Conservation (phyloP, 2,113 vertebrate species). For the Pygoscelis adeliae region DNA sequence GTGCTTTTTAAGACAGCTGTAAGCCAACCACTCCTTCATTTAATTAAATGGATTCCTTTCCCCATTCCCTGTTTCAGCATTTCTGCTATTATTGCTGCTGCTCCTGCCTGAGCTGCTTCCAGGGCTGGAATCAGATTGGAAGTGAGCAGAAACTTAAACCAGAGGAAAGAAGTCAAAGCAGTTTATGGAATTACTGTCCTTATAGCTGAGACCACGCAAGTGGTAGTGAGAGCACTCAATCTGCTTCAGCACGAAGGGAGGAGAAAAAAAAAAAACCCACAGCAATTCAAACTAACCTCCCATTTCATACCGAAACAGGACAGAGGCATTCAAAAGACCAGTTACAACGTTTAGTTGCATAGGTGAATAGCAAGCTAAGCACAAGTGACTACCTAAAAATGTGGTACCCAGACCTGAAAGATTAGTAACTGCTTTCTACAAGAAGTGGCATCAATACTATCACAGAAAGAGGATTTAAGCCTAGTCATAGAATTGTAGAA, state of each 20-base stretch:
- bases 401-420: background rate
- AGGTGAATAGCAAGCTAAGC: background rate
- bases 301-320: background rate
- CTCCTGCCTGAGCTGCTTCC: background rate
- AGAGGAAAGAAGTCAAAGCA: background rate
- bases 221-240: background rate
- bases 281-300: background rate
- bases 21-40: background rate
- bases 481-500: background rate
- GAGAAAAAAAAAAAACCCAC: no score
- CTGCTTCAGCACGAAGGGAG: background rate
- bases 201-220: background rate
- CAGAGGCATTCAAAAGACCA: background rate
- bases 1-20: background rate
- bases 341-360: background rate
- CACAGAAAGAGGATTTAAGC: background rate
- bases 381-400: background rate
- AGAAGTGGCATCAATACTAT: background rate
- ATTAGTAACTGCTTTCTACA: background rate
- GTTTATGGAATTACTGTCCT: background rate
- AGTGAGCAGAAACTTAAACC: background rate
- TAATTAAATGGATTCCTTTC: background rate
- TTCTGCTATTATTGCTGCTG: background rate
- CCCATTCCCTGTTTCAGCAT: background rate
- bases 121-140: background rate